A percentile compares a stretch with the other conserved stretches of the same genome.
Evolutionary conservation across 2,113 vertebrate species (phyloP).

Genomic region (Asarcornis scutulata): DNA sequence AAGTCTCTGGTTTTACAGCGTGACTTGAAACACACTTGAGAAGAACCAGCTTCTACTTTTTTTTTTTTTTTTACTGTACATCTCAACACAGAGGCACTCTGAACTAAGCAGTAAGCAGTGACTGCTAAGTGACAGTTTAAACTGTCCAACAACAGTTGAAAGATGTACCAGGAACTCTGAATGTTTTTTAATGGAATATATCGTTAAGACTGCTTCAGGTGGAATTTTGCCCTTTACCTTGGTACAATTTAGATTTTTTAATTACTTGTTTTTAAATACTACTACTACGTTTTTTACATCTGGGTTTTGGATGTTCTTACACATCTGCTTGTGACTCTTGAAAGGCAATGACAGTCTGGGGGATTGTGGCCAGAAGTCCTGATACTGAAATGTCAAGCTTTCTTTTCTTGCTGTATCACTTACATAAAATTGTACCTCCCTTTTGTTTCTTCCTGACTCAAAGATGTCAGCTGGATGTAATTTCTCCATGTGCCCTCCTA

Average conservation of each 20-base stretch:
- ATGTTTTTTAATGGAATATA: neutral
- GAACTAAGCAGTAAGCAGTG: neutral
- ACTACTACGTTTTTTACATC: neutral
- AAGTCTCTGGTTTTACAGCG: neutral
- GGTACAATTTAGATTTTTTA: neutral
- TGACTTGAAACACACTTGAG: neutral
- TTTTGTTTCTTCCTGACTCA: neutral
- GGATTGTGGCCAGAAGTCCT: neutral
- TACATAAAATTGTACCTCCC: fast-evolving
- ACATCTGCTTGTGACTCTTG: neutral
- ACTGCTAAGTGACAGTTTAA: neutral
- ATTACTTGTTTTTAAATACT: neutral
- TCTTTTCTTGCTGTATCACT: neutral
- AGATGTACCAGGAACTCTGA: neutral
- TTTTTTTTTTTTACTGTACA: neutral
- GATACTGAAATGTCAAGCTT: neutral
- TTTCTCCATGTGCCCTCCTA: neutral
- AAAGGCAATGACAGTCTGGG: neutral
- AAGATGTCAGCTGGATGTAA: neutral
- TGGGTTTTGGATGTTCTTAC: neutral
- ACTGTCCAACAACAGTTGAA: neutral
- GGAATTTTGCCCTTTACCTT: neutral
- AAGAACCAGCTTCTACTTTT: neutral
- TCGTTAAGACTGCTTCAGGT: neutral
- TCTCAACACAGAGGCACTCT: neutral